These are phyloP conservation scores for Netelia inedita DNA, from an alignment of 2,888 invertebrate genomes.

Conservation along the genomic window DNA sequence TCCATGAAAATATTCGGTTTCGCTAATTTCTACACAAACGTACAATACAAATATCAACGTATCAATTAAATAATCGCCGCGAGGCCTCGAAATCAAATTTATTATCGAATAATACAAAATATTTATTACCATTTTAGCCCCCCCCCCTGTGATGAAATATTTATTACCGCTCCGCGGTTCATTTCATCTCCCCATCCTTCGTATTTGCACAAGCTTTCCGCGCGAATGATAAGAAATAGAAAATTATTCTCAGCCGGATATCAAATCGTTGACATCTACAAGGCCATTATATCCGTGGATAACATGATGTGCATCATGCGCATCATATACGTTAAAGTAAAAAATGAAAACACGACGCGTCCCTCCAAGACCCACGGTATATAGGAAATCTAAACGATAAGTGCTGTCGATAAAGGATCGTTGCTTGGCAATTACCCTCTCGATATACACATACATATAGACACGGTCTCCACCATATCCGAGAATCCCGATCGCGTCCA, in stretches of 20 bases:
- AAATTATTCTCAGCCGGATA: background rate
- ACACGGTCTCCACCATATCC: conserved; percentile 21
- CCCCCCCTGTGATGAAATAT: background rate
- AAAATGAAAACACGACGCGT: conserved; percentile 17
- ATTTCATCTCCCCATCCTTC: too few relatives aligned
- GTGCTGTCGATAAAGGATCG: conserved; percentile 64
- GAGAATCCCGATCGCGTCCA: conserved; percentile 40
- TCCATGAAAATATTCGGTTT: background rate
- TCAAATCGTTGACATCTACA: background rate
- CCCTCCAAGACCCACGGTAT: conserved; percentile 32
- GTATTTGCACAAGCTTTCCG: background rate
- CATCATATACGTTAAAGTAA: conserved; percentile 33
- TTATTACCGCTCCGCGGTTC: background rate
- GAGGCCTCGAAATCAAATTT: background rate
- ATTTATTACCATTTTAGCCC: background rate
- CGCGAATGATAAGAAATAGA: background rate
- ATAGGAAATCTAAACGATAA: conserved; percentile 62
- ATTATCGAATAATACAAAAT: background rate
- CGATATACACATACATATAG: conserved; percentile 15
- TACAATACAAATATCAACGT: conserved; percentile 5
- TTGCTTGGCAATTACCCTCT: conserved; percentile 57
- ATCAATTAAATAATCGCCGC: background rate
- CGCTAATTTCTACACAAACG: background rate
- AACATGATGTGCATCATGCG: conserved; percentile 9
- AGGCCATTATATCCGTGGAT: background rate